Evolutionary conservation across 2,888 invertebrate genomes (phyloP).

Genomic region (Callyntrura guangdongensis): DNA sequence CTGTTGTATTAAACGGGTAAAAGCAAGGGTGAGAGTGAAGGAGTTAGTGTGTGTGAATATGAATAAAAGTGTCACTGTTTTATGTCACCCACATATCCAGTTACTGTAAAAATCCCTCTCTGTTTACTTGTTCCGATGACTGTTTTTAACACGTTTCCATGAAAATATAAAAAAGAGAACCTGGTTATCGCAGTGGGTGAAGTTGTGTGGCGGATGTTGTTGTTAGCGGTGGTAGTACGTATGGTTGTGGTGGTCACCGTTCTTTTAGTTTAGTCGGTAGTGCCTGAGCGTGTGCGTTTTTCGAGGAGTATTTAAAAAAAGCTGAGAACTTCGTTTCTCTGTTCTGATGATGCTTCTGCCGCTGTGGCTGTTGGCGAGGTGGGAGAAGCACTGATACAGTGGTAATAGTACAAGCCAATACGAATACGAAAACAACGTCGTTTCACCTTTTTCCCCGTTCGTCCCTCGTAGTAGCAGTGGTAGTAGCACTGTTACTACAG

Average conservation of each 20-base stretch:
- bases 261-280: background rate
- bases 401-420: background rate
- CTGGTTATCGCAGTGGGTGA: too few species aligned
- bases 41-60: background rate
- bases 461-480: background rate
- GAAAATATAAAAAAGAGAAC: constrained; percentile 8
- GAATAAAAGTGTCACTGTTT: constrained; percentile 56
- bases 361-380: constrained; percentile 46
- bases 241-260: constrained; percentile 31
- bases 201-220: constrained; percentile 17
- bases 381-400: constrained; percentile 41
- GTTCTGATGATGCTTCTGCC: constrained; percentile 14
- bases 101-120: background rate
- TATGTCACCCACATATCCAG: constrained; percentile 24
- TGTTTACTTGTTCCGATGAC: constrained; percentile 4
- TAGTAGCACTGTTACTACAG: background rate
- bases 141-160: constrained; percentile 18
- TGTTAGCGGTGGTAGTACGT: constrained; percentile 1
- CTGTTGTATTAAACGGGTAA: background rate
- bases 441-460: constrained; percentile 42
- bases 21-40: background rate
- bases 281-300: constrained; percentile 1
- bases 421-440: background rate
- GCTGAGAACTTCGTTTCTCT: background rate
- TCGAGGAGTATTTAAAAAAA: constrained; percentile 4